phyloP scores from a whole-genome alignment of 92 coral and sea anemone genomes.

The Muricea muricata region DNA sequence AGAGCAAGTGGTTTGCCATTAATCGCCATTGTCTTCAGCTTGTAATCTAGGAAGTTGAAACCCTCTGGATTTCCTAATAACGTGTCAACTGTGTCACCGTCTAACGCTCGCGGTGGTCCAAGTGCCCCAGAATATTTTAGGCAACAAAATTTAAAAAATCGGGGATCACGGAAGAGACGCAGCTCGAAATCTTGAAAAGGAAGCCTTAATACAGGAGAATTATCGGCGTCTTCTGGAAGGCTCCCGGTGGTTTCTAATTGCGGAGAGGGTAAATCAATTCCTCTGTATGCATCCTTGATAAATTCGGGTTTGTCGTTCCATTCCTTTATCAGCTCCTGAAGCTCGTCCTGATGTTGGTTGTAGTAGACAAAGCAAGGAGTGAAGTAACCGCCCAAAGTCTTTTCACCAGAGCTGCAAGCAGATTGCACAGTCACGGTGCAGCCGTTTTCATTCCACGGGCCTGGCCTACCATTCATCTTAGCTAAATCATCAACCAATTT shows the following conservation, averaged over 20 bases:
- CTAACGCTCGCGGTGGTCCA: neutral
- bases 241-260: constrained; percentile 60
- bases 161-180: constrained; percentile 47
- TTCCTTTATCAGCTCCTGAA: constrained; percentile 19
- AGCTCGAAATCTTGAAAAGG: neutral
- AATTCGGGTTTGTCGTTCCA: constrained; percentile 55
- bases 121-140: neutral
- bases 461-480: too few species aligned
- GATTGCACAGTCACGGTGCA: constrained; percentile 71
- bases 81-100: neutral
- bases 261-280: constrained; percentile 58
- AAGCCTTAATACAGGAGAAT: neutral
- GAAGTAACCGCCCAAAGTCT: constrained; percentile 65
- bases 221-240: neutral
- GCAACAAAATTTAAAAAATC: constrained; percentile 54
- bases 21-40: constrained; percentile 43
- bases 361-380: constrained; percentile 65
- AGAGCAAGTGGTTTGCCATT: constrained; percentile 51
- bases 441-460: constrained; percentile 39
- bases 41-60: constrained; percentile 55
- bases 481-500: constrained; percentile 57
- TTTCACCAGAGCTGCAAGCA: constrained; percentile 64
- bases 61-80: constrained; percentile 6
- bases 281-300: constrained; percentile 27
- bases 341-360: constrained; percentile 34